These are phyloP conservation scores for Ageneiosus marmoratus DNA, from an alignment of 2,113 vertebrate species.

Conservation along the genomic window DNA sequence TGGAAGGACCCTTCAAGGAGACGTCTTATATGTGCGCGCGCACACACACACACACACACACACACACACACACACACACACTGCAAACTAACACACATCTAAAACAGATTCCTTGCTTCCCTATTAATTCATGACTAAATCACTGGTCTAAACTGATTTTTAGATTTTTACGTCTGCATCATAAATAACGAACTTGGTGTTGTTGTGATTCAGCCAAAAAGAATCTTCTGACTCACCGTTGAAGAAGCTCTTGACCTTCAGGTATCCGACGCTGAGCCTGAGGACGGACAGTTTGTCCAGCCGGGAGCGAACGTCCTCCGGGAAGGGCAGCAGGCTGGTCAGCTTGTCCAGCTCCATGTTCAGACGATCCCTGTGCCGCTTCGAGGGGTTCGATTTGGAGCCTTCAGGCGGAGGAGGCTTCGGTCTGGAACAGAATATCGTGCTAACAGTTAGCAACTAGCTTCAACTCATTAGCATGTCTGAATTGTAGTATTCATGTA, in stretches of 20 bases:
- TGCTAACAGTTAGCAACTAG: background rate
- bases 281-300: slow-evolving; percentile 84
- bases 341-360: slow-evolving; percentile 81
- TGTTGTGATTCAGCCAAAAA: background rate
- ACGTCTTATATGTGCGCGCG: background rate
- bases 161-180: background rate
- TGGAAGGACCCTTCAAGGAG: background rate
- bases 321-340: slow-evolving; percentile 80
- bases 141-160: background rate
- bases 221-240: slow-evolving; percentile 67
- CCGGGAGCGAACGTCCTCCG: slow-evolving; percentile 70
- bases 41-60: background rate
- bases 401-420: slow-evolving; percentile 68
- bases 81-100: background rate
- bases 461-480: background rate
- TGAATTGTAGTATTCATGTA: background rate
- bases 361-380: slow-evolving; percentile 78
- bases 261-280: slow-evolving; percentile 79
- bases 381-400: slow-evolving; percentile 81
- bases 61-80: background rate
- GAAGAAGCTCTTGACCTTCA: slow-evolving; percentile 83
- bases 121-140: background rate
- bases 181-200: background rate
- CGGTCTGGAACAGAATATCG: slow-evolving; percentile 58
- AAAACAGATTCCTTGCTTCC: background rate